A percentile compares a stretch with the other conserved stretches of the same genome.
phyloP scores from a whole-genome alignment of 92 coral and sea anemone genomes.

The Palythoa grandiflora region DNA sequence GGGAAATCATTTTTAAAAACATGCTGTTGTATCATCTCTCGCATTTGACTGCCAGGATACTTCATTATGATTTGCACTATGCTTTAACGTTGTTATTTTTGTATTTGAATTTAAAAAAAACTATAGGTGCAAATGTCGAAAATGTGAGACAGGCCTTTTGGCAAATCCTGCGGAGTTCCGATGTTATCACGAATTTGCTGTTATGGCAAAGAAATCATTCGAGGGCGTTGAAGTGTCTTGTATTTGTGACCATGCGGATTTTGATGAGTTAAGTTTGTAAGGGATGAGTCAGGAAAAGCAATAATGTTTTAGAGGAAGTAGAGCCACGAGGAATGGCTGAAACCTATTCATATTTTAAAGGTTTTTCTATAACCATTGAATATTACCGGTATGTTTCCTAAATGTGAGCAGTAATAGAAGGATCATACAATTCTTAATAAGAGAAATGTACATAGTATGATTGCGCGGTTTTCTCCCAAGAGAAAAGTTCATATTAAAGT shows the following conservation, averaged over 20 bases:
- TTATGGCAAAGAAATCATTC: not conserved
- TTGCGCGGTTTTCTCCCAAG: too few species aligned
- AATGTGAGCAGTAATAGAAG: not conserved
- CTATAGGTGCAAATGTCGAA: conserved; percentile 6
- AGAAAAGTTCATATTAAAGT: not conserved
- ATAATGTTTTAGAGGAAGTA: conserved; percentile 66
- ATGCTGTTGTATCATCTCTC: not conserved
- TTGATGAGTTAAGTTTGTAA: conserved; percentile 32
- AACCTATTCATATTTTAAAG: conserved; percentile 45
- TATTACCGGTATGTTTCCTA: too few species aligned
- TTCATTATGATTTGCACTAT: not conserved
- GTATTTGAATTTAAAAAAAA: not conserved
- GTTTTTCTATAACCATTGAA: conserved; percentile 1
- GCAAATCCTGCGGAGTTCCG: too few species aligned
- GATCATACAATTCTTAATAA: not conserved
- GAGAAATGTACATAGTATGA: not conserved
- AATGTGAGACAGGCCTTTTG: too few species aligned
- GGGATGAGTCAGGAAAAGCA: conserved; percentile 46
- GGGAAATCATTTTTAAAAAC: not conserved
- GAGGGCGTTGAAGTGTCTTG: not conserved
- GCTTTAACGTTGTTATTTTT: not conserved
- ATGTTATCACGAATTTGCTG: not conserved
- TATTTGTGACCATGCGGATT: not conserved
- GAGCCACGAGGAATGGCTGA: conserved; percentile 67
- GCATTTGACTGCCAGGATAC: conserved; percentile 1